A percentile compares a stretch with the other conserved stretches of the same genome.
Evolutionary conservation across 1,140 invertebrate genomes (phyloP).

Genomic region (Penaeus chinensis): DNA sequence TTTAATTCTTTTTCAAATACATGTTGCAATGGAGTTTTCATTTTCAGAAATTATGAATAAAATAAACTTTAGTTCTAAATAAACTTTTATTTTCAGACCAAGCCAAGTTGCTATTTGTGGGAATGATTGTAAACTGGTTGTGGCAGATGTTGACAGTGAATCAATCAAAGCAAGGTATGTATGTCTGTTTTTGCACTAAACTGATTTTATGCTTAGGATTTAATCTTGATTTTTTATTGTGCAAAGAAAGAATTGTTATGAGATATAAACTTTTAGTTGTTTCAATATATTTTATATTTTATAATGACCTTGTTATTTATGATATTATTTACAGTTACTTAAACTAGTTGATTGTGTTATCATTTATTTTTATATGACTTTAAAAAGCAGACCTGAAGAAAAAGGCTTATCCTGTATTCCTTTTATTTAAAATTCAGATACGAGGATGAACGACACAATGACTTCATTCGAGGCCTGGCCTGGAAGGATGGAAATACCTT

Average conservation of each 20-base stretch:
- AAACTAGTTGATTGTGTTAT: not conserved
- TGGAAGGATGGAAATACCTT: conserved; percentile 41
- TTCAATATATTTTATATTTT: no score
- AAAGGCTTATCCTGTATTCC: not conserved
- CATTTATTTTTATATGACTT: not conserved
- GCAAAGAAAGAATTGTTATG: no score
- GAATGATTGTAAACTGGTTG: conserved; percentile 43
- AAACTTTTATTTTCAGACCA: conserved; percentile 33
- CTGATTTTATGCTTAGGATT: not conserved
- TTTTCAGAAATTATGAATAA: not conserved
- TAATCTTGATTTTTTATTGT: no score
- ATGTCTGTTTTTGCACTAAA: not conserved
- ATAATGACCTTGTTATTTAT: no score
- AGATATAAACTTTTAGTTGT: no score
- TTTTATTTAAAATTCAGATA: conserved; percentile 27
- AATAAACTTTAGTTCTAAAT: not conserved
- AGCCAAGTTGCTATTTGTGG: conserved; percentile 43
- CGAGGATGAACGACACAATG: conserved; percentile 43
- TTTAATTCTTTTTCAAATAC: not conserved
- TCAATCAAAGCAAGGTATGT: conserved; percentile 26
- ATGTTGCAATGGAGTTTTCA: not conserved
- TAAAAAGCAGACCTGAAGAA: no score
- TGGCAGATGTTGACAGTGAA: conserved; percentile 30
- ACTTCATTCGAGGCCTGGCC: conserved; percentile 42
- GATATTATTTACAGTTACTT: no score